Base-by-base conservation (phyloP, 2,888 invertebrate genomes). In the Drosophila putrida region DNA sequence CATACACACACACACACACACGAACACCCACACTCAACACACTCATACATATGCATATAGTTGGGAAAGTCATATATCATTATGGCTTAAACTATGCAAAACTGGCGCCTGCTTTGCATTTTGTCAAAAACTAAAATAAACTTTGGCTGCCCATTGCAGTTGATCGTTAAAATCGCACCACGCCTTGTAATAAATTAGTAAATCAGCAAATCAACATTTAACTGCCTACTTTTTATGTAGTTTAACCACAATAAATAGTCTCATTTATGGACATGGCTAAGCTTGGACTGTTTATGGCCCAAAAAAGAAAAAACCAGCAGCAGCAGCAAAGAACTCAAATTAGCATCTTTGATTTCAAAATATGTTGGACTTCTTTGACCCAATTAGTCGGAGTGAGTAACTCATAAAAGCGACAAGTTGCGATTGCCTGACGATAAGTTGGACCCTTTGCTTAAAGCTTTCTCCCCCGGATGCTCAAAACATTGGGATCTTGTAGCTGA, bases 341-440 rank as follows among this genome's bases (percentile, higher is more conserved):
- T 84, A 88, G 82, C 84, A 84, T 84, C 88, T 88, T 88, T 88
- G 88, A 84, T 84, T 88, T 85, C 61, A 60, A 71, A 71, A 77
- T 77, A 76, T 72, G 49, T 70, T 69, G 54, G 50, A 51, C 47
- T 49, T 59, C 60, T 47, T 55, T 88, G 88, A 83, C 83, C 83
- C 88, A 83, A 88, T 87, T 83, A 82, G 61, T 55, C 64, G 64
- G 66, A 68, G 80, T 66, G 82, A 79, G 76, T 75, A 71, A 86
- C 86, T 77, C 84, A 83, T 84, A 88, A 84, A 84, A 79, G 55
- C 69, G 72, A 77, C 75, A 53, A 67, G 44, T 31, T 59, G 81
- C 82, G 82, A 78, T 82, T 75, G 77, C 65, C 74, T 63, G 47
- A 60, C 55, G 75, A 75, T 75, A 75, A 75, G 79, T 11, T 41